Percentiles rank a stretch among this genome's conserved stretches.
phyloP scores from a whole-genome alignment of 2,113 vertebrate genomes.

The Nettapus auritus region DNA sequence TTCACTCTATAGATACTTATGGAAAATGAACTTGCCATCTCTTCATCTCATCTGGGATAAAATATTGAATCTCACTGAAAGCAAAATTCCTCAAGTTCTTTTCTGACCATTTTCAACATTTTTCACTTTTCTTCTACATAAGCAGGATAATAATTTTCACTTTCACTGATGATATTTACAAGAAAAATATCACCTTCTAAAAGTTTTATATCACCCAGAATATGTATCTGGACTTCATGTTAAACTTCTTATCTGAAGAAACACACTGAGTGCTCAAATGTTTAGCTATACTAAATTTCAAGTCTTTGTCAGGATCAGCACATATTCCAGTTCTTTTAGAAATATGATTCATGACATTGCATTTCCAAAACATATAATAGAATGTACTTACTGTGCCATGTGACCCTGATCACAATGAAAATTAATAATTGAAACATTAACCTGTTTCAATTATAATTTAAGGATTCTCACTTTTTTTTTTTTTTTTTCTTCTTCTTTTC shows the following conservation, averaged over 20 bases:
- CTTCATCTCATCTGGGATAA: background rate
- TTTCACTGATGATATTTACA: background rate
- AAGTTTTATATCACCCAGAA: background rate
- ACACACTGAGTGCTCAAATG: background rate
- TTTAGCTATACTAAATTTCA: background rate
- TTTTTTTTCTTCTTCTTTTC: background rate
- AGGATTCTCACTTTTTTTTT: background rate
- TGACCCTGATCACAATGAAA: background rate
- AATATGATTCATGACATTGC: background rate
- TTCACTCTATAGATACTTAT: background rate
- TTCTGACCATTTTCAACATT: background rate
- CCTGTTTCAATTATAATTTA: background rate
- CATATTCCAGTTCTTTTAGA: background rate
- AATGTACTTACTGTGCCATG: background rate
- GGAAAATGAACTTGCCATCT: background rate
- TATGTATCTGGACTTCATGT: background rate
- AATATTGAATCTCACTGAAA: background rate
- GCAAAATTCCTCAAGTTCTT: background rate
- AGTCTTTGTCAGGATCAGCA: background rate
- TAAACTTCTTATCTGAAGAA: background rate
- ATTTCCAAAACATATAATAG: background rate
- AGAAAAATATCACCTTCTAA: background rate
- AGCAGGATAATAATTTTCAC: background rate
- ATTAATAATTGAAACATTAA: background rate
- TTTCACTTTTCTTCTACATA: background rate